Evolutionary conservation across 2,888 invertebrate species (phyloP).

Genomic region (Eupithecia inturbata): DNA sequence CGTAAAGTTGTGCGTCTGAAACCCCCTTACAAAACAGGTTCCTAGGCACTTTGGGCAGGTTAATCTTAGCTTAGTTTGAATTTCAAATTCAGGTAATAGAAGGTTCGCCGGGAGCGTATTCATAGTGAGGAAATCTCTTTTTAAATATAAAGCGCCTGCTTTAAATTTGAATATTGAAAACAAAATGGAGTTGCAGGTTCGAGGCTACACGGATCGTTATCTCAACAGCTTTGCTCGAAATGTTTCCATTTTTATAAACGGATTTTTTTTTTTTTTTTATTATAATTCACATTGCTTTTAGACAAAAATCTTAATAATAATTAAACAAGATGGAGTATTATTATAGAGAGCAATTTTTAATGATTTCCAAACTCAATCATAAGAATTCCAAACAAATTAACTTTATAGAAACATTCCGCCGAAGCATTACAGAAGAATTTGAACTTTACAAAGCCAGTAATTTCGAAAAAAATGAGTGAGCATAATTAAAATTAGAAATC

Average conservation of each 20-base stretch:
- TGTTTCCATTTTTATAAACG: not conserved
- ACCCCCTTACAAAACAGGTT: constrained; percentile 15
- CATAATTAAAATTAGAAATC: constrained; percentile 40
- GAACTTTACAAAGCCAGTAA: constrained; percentile 17
- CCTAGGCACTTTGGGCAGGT: constrained; percentile 35
- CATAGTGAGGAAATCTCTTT: constrained; percentile 32
- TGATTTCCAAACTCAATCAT: not conserved
- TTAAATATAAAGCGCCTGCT: constrained; percentile 28
- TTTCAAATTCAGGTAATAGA: constrained; percentile 48
- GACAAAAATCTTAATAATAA: not conserved
- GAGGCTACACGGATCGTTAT: no score
- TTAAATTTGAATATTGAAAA: constrained; percentile 26
- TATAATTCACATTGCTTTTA: not conserved
- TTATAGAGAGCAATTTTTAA: not conserved
- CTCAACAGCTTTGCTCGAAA: not conserved
- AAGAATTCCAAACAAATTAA: constrained; percentile 18
- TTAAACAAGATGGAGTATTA: not conserved
- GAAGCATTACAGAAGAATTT: constrained; percentile 25
- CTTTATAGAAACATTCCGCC: constrained; percentile 23
- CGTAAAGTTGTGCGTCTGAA: not conserved
- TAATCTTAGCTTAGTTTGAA: constrained; percentile 47
- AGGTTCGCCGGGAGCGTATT: constrained; percentile 36
- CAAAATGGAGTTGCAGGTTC: constrained; percentile 12
- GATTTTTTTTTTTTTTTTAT: not conserved
- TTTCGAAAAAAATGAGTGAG: constrained; percentile 28